These are phyloP conservation scores for Acropora yongei DNA, from an alignment of 64 coral and sea anemone species.

Conservation along the genomic window DNA sequence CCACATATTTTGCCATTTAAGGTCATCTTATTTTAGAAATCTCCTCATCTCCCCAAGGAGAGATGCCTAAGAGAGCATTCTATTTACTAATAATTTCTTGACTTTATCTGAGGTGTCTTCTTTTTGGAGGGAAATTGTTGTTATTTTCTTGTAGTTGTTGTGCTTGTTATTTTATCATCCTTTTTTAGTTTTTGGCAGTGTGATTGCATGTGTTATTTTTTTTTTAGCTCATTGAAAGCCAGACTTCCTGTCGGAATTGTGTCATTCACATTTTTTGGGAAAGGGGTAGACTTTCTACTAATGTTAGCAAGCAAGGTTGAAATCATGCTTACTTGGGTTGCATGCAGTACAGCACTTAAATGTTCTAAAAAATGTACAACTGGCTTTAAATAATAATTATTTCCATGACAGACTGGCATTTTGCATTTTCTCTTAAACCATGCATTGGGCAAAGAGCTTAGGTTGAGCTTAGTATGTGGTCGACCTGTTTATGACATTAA, in stretches of 20 bases:
- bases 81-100: too few relatives aligned
- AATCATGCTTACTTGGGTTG: not conserved
- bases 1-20: not conserved
- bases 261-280: not conserved
- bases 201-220: not conserved
- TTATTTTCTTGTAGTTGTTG: not conserved
- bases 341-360: too few relatives aligned
- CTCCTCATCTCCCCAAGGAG: not conserved
- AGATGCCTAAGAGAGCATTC: not conserved
- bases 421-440: slow-evolving; percentile 27
- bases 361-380: not conserved
- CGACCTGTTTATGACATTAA: slow-evolving; percentile 9
- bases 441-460: slow-evolving; percentile 36
- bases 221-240: not conserved
- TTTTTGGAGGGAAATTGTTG: not conserved
- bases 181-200: not conserved
- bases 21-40: not conserved
- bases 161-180: not conserved
- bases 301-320: not conserved
- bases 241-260: not conserved
- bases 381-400: not conserved
- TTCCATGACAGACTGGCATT: not conserved
- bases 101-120: not conserved
- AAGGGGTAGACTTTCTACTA: not conserved
- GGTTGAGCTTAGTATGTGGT: slow-evolving; percentile 1